phyloP scores from a whole-genome alignment of 2,888 invertebrate genomes.

The Xylota sylvarum region DNA sequence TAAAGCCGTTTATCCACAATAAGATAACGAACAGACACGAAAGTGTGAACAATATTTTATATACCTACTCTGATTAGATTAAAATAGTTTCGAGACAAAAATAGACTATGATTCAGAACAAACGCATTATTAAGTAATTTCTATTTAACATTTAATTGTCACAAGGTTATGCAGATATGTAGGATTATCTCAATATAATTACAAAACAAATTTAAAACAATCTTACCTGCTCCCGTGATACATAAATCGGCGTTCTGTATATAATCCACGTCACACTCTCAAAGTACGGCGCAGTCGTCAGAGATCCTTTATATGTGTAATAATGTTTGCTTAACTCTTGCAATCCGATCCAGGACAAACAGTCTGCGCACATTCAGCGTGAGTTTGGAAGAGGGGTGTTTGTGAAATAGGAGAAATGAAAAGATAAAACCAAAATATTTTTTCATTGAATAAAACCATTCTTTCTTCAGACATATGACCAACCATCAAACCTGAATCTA shows the following conservation, averaged over 20 bases:
- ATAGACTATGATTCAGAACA: background rate
- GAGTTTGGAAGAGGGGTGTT: slow-evolving; percentile 17
- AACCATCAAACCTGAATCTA: slow-evolving; percentile 83
- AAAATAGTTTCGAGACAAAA: background rate
- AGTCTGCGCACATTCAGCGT: slow-evolving; percentile 85
- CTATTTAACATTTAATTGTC: background rate
- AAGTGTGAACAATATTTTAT: slow-evolving; percentile 2
- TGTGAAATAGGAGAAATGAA: slow-evolving; percentile 33
- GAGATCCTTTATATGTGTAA: slow-evolving; percentile 90
- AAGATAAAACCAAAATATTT: slow-evolving; percentile 52
- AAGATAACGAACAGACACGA: slow-evolving; percentile 1
- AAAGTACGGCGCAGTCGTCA: slow-evolving; percentile 90
- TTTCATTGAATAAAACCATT: slow-evolving; percentile 71
- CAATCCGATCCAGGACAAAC: slow-evolving; percentile 89
- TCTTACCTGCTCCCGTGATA: slow-evolving; percentile 88
- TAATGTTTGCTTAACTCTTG: slow-evolving; percentile 89
- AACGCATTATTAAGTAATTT: background rate
- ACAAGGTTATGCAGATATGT: background rate
- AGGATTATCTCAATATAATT: too few species aligned
- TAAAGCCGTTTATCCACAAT: slow-evolving; percentile 1
- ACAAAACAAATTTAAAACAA: too few species aligned
- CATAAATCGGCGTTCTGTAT: slow-evolving; percentile 89
- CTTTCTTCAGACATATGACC: slow-evolving; percentile 70
- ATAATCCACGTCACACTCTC: slow-evolving; percentile 92
- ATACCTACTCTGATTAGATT: slow-evolving; percentile 7